Percentiles rank a stretch among this genome's conserved stretches.
Conservation (phyloP, 2,797 vertebrate genomes). For the Hippocampus kuda region DNA sequence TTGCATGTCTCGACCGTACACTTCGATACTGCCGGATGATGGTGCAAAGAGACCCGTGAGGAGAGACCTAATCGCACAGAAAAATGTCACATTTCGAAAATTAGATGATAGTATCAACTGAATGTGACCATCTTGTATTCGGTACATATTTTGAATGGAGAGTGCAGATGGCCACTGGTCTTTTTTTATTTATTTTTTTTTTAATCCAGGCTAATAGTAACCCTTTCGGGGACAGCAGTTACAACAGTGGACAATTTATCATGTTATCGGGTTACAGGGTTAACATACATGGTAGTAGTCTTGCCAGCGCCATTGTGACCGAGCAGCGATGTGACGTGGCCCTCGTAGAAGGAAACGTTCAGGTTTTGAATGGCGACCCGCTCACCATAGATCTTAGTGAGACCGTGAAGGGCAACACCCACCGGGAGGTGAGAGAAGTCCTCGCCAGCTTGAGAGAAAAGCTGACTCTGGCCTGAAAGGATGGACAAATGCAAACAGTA, state of each 20-base stretch:
- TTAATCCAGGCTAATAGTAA: no score
- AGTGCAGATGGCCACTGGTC: neutral
- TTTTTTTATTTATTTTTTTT: neutral
- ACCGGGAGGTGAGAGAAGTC: slow-evolving; percentile 73
- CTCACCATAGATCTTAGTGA: slow-evolving; percentile 81
- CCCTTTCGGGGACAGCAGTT: no score
- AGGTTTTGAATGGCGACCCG: slow-evolving; percentile 82
- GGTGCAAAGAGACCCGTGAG: slow-evolving; percentile 85
- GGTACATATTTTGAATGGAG: neutral
- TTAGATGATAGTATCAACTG: neutral
- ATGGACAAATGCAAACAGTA: slow-evolving; percentile 19
- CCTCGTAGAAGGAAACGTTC: slow-evolving; percentile 86
- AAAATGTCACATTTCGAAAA: neutral
- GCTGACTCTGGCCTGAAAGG: slow-evolving; percentile 48
- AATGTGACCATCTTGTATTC: neutral
- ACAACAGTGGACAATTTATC: no score
- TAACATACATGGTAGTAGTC: slow-evolving; percentile 91
- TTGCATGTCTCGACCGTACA: slow-evolving; percentile 85
- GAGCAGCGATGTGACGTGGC: slow-evolving; percentile 88
- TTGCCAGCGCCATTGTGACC: slow-evolving; percentile 97
- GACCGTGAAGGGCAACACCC: slow-evolving; percentile 78
- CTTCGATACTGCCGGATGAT: slow-evolving; percentile 78
- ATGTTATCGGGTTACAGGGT: neutral
- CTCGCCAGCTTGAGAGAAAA: slow-evolving; percentile 66
- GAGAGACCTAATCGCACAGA: slow-evolving; percentile 75